Evolutionary conservation across 1,140 invertebrate species (phyloP).

Genomic region (Drosophila seguyi): DNA sequence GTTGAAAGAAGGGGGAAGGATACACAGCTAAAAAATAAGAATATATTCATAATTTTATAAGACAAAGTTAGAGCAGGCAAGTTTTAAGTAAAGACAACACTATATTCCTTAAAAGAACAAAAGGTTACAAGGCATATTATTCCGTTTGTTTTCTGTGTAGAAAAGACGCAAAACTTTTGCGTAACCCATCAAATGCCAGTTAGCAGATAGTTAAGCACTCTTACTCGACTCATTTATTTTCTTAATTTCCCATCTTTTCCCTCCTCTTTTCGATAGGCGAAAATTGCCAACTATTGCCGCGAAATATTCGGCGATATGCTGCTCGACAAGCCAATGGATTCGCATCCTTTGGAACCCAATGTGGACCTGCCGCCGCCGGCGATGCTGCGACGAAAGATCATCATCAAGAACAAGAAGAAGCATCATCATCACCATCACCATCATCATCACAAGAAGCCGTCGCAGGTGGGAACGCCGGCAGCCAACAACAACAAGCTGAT

Average conservation of each 20-base stretch:
- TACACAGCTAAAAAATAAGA: conserved; percentile 4
- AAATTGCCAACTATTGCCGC: conserved; percentile 98
- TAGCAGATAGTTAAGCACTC: conserved; percentile 53
- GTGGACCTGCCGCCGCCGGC: conserved; percentile 94
- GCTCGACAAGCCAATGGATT: conserved; percentile 94
- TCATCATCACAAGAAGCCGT: conserved; percentile 86
- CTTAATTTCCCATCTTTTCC: background rate
- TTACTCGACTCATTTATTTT: conserved; percentile 8
- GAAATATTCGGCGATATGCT: conserved; percentile 98
- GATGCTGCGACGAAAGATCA: conserved; percentile 94
- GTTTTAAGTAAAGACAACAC: background rate
- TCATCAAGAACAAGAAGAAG: conserved; percentile 99
- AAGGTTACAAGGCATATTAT: background rate
- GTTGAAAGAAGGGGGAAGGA: background rate
- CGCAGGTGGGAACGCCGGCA: conserved; percentile 51
- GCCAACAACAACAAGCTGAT: conserved; percentile 77
- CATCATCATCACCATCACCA: conserved; percentile 93
- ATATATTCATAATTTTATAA: too few relatives aligned
- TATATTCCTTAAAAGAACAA: background rate
- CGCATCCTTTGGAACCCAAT: conserved; percentile 92
- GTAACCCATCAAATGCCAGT: conserved; percentile 57
- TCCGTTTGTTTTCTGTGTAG: background rate
- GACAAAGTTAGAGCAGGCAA: background rate
- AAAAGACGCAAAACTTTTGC: conserved; percentile 6
- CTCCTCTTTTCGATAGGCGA: conserved; percentile 88